These are phyloP conservation scores for Elephantulus edwardii DNA, from an alignment of 2,113 vertebrate species.

Conservation along the genomic window DNA sequence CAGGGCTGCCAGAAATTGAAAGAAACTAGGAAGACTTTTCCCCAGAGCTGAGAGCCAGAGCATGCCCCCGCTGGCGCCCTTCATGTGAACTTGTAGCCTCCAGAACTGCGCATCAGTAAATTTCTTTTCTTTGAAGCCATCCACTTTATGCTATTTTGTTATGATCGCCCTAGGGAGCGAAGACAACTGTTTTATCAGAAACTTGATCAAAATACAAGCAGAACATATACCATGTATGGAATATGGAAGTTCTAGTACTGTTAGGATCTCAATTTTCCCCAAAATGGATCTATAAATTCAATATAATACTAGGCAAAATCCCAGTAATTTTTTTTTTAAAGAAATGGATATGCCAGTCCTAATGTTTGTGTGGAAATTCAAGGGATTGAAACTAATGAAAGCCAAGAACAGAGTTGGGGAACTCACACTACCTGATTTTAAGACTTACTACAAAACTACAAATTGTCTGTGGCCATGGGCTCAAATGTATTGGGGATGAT, in stretches of 20 bases:
- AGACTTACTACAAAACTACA: neutral
- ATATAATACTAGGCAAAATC: conserved; percentile 10
- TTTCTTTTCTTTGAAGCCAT: no score
- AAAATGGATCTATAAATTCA: neutral
- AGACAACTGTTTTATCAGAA: neutral
- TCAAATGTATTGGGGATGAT: no score
- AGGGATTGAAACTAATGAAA: neutral
- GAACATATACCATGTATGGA: neutral
- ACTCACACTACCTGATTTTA: conserved; percentile 31
- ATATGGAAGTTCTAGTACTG: neutral
- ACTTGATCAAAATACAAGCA: neutral
- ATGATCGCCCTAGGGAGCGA: neutral
- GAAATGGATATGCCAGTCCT: neutral
- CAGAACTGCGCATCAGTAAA: no score
- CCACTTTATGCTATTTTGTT: neutral
- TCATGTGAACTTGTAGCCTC: no score
- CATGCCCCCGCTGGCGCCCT: no score
- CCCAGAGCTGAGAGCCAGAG: no score
- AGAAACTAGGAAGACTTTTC: no score
- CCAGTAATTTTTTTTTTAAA: neutral
- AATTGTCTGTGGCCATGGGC: no score
- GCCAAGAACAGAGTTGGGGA: neutral
- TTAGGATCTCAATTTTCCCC: neutral
- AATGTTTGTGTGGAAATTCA: conserved; percentile 19
- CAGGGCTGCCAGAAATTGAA: neutral